These are phyloP conservation scores for Carcina quercana DNA, from an alignment of 2,888 invertebrate species.

Conservation along the genomic window DNA sequence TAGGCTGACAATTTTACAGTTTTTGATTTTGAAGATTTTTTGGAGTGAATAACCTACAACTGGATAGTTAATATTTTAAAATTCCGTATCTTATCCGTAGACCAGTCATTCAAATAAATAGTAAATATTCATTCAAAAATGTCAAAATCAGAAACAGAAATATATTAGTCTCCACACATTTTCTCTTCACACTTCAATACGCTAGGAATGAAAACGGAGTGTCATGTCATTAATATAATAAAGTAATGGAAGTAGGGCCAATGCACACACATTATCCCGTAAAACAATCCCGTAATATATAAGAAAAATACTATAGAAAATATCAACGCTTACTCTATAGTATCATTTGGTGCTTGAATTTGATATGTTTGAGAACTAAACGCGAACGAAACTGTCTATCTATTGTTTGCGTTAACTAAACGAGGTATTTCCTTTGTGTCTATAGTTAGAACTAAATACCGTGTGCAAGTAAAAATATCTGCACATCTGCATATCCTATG, in stretches of 20 bases:
- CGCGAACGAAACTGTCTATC: constrained; percentile 63
- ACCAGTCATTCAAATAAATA: no score
- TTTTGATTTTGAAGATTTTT: no score
- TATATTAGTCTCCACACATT: no score
- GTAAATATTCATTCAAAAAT: no score
- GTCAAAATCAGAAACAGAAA: no score
- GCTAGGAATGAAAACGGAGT: no score
- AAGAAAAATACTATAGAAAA: constrained; percentile 47
- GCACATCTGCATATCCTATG: constrained; percentile 55
- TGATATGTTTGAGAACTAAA: constrained; percentile 71
- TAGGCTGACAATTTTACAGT: no score
- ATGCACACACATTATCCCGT: constrained; percentile 6
- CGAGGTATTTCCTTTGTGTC: constrained; percentile 70
- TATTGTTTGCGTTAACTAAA: constrained; percentile 65
- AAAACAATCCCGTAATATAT: constrained; percentile 23
- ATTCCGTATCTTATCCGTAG: no score
- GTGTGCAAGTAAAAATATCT: constrained; percentile 50
- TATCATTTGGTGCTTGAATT: constrained; percentile 71
- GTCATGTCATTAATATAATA: no score
- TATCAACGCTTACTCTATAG: constrained; percentile 62
- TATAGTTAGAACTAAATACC: constrained; percentile 45
- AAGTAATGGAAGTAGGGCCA: not conserved
- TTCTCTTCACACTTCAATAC: no score
- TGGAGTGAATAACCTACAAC: no score
- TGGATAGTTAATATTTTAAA: no score